A percentile compares a stretch with the other conserved stretches of the same genome.
Conservation (phyloP, 2,888 invertebrate species). For the Halocaridina rubra region DNA sequence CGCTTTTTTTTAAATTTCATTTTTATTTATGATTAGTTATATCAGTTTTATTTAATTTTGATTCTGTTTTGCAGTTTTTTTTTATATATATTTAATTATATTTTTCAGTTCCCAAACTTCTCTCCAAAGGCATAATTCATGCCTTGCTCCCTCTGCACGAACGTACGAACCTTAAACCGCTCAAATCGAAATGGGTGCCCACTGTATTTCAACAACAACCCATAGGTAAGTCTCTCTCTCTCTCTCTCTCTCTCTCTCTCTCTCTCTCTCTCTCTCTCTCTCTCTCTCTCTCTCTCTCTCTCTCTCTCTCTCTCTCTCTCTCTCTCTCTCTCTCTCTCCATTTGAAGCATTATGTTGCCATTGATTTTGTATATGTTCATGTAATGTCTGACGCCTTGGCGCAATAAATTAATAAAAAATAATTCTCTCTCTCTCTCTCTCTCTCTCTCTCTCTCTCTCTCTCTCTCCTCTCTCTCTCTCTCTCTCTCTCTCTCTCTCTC, state of each 20-base stretch:
- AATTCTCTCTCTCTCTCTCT: too few species aligned
- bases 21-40: too few species aligned
- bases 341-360: too few species aligned
- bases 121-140: constrained; percentile 83
- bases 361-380: too few species aligned
- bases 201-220: constrained; percentile 88
- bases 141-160: constrained; percentile 94
- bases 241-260: neutral
- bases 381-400: too few species aligned
- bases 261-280: constrained; percentile 4
- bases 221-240: constrained; percentile 49
- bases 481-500: too few species aligned
- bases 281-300: constrained; percentile 11
- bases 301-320: constrained; percentile 1
- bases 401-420: too few species aligned
- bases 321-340: neutral
- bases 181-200: constrained; percentile 88
- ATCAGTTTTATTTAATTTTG: too few species aligned
- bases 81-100: too few species aligned
- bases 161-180: constrained; percentile 78
- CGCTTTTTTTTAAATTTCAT: too few species aligned
- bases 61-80: too few species aligned
- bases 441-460: neutral
- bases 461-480: too few species aligned
- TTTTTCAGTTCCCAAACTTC: constrained; percentile 83